Evolutionary conservation across 2,113 vertebrate species (phyloP).

Genomic region (Eidolon helvum): DNA sequence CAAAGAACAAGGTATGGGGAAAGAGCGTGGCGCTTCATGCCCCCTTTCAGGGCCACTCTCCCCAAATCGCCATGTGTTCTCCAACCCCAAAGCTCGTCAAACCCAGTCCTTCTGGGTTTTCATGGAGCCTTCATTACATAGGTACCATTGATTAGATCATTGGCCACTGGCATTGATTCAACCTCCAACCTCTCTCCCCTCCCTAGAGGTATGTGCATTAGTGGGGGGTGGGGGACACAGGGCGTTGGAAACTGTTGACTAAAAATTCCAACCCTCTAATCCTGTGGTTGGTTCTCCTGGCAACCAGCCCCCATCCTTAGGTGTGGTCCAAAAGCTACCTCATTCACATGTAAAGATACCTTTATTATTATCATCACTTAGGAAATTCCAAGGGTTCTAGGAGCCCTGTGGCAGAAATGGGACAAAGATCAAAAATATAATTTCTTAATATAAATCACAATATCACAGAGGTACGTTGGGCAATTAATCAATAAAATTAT

Average conservation of each 20-base stretch:
- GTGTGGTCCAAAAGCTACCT: background rate
- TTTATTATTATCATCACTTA: background rate
- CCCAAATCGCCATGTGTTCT: background rate
- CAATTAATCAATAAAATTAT: background rate
- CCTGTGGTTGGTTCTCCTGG: background rate
- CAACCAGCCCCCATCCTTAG: background rate
- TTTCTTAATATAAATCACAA: background rate
- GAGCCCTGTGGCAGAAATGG: background rate
- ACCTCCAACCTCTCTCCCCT: background rate
- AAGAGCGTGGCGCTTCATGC: background rate
- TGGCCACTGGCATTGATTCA: background rate
- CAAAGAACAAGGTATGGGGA: background rate
- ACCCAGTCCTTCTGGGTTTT: background rate
- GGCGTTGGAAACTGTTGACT: background rate
- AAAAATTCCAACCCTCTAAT: background rate
- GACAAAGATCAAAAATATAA: background rate
- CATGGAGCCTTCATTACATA: background rate
- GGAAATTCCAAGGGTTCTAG: background rate
- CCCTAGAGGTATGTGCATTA: background rate
- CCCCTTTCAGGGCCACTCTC: background rate
- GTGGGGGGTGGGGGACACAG: fast-evolving
- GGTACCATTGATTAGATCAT: background rate
- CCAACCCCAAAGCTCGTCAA: background rate
- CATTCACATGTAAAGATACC: background rate
- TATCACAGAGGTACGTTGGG: background rate